A percentile compares a stretch with the other conserved stretches of the same genome.
Conservation (phyloP, 2,113 vertebrate species). For the Acrocephalus arundinaceus region DNA sequence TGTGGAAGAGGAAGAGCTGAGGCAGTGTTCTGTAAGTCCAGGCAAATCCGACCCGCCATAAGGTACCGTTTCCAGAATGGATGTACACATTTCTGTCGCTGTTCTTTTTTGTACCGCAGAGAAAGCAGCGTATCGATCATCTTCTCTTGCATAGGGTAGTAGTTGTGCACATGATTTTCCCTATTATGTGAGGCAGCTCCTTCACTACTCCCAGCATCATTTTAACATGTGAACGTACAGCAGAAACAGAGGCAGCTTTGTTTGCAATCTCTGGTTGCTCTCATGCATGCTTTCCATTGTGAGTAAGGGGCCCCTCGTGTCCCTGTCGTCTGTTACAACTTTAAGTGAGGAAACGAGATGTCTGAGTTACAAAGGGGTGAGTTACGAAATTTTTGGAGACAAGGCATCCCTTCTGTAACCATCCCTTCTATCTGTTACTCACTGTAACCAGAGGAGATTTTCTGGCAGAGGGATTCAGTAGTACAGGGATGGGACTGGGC, state of each 20-base stretch:
- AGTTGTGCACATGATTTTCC: neutral
- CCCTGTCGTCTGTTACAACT: neutral
- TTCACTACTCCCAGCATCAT: neutral
- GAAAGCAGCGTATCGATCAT: neutral
- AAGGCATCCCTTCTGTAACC: neutral
- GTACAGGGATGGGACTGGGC: no score
- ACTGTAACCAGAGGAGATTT: neutral
- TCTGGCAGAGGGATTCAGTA: neutral
- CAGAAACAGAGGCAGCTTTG: neutral
- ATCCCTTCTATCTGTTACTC: neutral
- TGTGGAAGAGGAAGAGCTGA: neutral
- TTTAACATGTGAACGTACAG: neutral
- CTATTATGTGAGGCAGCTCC: neutral
- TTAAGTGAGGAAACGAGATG: neutral
- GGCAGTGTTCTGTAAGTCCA: neutral
- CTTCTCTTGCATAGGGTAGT: fast-evolving
- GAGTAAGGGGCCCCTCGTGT: neutral
- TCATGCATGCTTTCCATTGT: neutral
- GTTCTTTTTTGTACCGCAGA: neutral
- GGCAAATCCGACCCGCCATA: neutral
- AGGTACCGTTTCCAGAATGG: neutral
- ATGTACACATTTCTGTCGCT: neutral
- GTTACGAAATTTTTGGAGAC: neutral
- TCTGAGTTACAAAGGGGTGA: neutral
- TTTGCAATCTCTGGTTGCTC: neutral